Conservation (phyloP, 2,888 invertebrate species). For the Sepiola atlantica region DNA sequence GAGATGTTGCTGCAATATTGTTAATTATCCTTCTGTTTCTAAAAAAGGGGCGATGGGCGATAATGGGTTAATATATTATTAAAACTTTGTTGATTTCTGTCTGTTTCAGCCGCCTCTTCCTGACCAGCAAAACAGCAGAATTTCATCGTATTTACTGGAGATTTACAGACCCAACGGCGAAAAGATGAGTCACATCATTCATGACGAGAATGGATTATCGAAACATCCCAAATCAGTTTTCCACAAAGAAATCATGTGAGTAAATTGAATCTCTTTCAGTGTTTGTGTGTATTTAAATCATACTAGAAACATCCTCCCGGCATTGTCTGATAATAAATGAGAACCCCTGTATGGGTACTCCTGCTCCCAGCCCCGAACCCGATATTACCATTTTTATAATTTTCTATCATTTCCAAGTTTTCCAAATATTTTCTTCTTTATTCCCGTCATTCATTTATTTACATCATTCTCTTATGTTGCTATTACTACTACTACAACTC, state of each 20-base stretch:
- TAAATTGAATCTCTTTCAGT: background rate
- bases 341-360: background rate
- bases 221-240: constrained; percentile 43
- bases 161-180: constrained; percentile 15
- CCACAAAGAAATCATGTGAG: constrained; percentile 32
- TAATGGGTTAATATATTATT: too few relatives aligned
- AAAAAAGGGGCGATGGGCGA: too few relatives aligned
- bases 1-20: too few relatives aligned
- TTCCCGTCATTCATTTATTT: too few relatives aligned
- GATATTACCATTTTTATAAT: background rate
- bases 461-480: background rate
- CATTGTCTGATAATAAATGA: background rate
- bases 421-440: background rate
- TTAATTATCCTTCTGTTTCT: too few relatives aligned
- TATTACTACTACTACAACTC: too few relatives aligned
- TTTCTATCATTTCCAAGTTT: background rate
- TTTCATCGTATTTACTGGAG: constrained; percentile 23
- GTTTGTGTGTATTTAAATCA: background rate
- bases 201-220: constrained; percentile 33
- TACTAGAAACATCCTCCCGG: background rate
- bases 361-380: background rate
- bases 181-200: background rate
- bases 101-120: background rate
- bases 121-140: constrained; percentile 36
- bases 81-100: background rate